A percentile compares a stretch with the other conserved stretches of the same genome.
Evolutionary conservation across 1,140 invertebrate species (phyloP).

Genomic region (Steinernema khuongi): DNA sequence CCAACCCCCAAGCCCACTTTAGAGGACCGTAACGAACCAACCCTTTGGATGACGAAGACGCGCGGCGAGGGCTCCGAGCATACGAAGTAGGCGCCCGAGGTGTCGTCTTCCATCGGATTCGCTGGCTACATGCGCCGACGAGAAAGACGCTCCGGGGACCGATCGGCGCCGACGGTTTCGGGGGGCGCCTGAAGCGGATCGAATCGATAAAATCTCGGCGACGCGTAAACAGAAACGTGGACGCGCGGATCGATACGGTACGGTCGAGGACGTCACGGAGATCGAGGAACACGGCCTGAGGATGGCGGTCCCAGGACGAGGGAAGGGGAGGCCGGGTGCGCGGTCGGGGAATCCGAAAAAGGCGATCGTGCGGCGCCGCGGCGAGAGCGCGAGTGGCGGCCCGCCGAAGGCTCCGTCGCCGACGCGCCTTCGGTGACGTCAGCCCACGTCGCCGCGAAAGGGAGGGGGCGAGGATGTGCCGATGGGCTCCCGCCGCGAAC

Average conservation of each 20-base stretch:
- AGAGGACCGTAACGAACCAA: not conserved
- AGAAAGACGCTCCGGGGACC: not conserved
- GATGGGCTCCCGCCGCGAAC: too few relatives aligned
- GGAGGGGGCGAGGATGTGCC: not conserved
- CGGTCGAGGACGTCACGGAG: not conserved
- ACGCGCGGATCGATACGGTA: not conserved
- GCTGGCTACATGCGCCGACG: not conserved
- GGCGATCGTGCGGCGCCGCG: not conserved
- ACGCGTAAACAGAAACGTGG: not conserved
- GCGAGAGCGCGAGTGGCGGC: too few relatives aligned
- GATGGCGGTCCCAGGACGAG: not conserved
- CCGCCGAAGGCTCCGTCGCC: not conserved
- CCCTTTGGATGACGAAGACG: slow-evolving; percentile 12
- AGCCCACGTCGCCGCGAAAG: not conserved
- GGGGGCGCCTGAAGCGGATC: not conserved
- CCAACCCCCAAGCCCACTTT: too few relatives aligned
- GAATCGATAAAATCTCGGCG: slow-evolving; percentile 12
- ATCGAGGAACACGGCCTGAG: not conserved
- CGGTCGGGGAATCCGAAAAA: not conserved
- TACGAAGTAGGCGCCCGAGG: not conserved
- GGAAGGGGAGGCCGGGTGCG: too few relatives aligned
- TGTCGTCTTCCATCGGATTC: slow-evolving; percentile 14
- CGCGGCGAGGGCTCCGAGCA: slow-evolving; percentile 10
- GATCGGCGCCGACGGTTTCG: not conserved
- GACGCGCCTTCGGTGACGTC: not conserved